phyloP scores from a whole-genome alignment of 2,888 invertebrate species.

The Idaea biselata region DNA sequence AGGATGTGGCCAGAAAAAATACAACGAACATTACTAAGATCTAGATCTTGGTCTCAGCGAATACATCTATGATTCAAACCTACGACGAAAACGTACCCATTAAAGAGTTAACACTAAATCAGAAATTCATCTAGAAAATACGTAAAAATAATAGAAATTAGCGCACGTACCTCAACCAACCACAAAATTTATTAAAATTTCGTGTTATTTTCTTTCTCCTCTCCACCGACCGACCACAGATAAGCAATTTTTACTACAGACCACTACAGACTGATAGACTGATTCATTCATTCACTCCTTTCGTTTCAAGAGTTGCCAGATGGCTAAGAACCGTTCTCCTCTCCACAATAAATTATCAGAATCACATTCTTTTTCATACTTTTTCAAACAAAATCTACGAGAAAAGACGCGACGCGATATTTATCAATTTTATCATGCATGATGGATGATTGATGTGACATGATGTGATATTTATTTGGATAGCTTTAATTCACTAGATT shows the following conservation, averaged over 20 bases:
- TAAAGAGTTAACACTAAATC: background rate
- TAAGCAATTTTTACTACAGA: no score
- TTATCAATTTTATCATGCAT: no score
- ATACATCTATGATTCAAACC: background rate
- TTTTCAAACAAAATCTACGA: no score
- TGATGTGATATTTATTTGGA: no score
- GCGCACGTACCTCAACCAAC: background rate
- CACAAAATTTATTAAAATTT: slow-evolving; percentile 1
- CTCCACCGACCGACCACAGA: background rate
- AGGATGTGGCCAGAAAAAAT: slow-evolving; percentile 79
- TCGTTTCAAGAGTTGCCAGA: background rate
- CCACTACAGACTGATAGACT: no score
- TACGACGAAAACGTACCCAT: background rate
- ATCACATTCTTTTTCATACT: no score
- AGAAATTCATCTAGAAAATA: background rate
- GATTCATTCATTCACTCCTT: background rate
- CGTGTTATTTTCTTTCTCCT: background rate
- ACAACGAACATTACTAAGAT: slow-evolving; percentile 58
- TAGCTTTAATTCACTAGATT: no score
- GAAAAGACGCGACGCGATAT: no score
- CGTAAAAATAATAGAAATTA: background rate
- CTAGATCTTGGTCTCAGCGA: background rate
- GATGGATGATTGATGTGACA: no score
- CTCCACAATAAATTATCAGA: no score
- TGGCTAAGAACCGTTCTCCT: background rate